A percentile compares a stretch with the other conserved stretches of the same genome.
These are phyloP conservation scores for Pygoscelis adeliae DNA, from an alignment of 2,113 vertebrate genomes.

Conservation along the genomic window DNA sequence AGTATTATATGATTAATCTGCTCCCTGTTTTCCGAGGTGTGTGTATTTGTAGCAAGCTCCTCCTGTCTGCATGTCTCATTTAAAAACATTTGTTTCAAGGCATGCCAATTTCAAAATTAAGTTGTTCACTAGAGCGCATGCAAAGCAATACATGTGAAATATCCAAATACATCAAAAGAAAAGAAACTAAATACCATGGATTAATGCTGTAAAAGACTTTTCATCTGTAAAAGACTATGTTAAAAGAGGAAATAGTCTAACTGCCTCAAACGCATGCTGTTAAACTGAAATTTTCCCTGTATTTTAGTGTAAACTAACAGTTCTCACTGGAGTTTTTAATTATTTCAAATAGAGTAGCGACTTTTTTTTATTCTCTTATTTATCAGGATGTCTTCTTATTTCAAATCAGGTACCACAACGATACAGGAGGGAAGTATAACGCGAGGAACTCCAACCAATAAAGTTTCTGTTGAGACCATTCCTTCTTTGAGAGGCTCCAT, in stretches of 20 bases:
- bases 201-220: neutral
- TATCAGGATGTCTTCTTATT: neutral
- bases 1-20: neutral
- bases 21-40: neutral
- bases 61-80: neutral
- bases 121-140: neutral
- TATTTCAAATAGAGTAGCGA: neutral
- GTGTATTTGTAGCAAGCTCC: neutral
- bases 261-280: neutral
- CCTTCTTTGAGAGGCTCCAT: slow-evolving; percentile 88
- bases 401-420: slow-evolving; percentile 77
- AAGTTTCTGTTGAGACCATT: slow-evolving; percentile 83
- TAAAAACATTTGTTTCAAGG: neutral
- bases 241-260: neutral
- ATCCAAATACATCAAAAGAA: neutral
- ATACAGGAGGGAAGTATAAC: slow-evolving; percentile 89
- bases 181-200: neutral
- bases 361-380: neutral
- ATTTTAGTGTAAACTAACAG: neutral
- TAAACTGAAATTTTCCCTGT: neutral
- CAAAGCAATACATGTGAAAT: neutral
- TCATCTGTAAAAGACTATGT: neutral
- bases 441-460: slow-evolving; percentile 84
- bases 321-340: neutral
- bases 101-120: neutral